These are phyloP conservation scores for Vanessa atalanta DNA, from an alignment of 1,140 invertebrate species.

Conservation along the genomic window DNA sequence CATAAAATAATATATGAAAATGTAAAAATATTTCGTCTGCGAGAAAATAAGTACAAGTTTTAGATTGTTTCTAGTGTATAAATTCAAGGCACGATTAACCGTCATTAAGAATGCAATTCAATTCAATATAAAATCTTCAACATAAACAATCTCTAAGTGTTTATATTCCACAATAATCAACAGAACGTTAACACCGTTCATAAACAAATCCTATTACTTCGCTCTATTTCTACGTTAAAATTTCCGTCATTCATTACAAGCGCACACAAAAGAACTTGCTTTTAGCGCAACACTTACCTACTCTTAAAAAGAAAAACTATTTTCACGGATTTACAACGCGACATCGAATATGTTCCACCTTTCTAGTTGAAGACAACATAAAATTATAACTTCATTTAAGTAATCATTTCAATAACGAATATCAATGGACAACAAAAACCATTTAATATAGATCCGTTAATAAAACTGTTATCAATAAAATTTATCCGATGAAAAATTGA, in stretches of 20 bases:
- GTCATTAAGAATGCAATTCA: too few species aligned
- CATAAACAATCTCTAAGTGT: too few species aligned
- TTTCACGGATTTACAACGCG: conserved; percentile 1
- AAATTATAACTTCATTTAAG: background rate
- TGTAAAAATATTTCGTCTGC: background rate
- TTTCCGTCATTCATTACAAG: conserved; percentile 12
- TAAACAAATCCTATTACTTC: conserved; percentile 9
- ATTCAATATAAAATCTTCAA: too few species aligned
- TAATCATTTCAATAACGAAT: too few species aligned
- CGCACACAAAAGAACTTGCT: conserved; percentile 8
- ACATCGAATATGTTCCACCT: conserved; percentile 1
- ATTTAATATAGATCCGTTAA: too few species aligned
- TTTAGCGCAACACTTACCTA: conserved; percentile 9
- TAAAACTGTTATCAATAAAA: too few species aligned
- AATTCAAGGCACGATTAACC: too few species aligned
- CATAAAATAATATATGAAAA: background rate
- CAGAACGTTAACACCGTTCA: background rate
- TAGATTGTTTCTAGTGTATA: too few species aligned
- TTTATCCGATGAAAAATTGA: too few species aligned
- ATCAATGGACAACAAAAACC: too few species aligned
- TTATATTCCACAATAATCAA: background rate
- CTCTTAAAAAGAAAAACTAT: conserved; percentile 12
- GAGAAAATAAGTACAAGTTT: too few species aligned
- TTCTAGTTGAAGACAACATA: background rate
- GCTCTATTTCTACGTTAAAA: conserved; percentile 9